Conservation (phyloP, 1,140 invertebrate species). For the Hermatobates lingyangjiaoensis region DNA sequence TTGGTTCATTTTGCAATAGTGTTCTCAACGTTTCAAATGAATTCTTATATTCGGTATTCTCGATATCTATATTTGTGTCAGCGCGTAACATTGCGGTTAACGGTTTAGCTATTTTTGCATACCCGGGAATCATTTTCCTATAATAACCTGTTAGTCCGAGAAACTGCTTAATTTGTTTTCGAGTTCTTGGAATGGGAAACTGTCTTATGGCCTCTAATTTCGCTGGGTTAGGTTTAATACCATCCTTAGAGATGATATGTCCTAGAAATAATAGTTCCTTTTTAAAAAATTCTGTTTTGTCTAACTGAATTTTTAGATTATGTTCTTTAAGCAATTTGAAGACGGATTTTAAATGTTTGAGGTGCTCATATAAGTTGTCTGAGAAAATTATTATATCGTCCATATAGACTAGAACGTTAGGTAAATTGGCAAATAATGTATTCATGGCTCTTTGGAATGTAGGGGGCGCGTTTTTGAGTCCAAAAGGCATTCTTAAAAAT, state of each 20-base stretch:
- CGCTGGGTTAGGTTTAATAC: constrained; percentile 19
- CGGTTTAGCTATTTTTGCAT: constrained; percentile 19
- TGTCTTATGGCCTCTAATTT: constrained; percentile 19
- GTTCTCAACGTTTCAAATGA: background rate
- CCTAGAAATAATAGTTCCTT: constrained; percentile 21
- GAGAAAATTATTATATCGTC: no score
- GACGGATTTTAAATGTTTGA: no score
- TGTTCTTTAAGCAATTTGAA: no score
- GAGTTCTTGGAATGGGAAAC: constrained; percentile 21
- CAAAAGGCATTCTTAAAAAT: no score
- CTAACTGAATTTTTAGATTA: no score
- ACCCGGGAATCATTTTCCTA: constrained; percentile 20
- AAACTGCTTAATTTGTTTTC: constrained; percentile 25
- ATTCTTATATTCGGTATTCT: background rate
- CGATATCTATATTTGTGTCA: constrained; percentile 6
- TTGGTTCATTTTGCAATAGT: constrained; percentile 1
- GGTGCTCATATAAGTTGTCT: no score
- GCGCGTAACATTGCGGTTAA: constrained; percentile 20
- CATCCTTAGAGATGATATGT: constrained; percentile 20
- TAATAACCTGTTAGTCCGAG: constrained; percentile 23
- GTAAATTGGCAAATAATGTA: no score
- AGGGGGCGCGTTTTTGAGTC: no score
- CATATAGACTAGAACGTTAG: no score
- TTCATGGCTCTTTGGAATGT: no score
- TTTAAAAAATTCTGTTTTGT: constrained; percentile 19